phyloP scores from a whole-genome alignment of 2,888 invertebrate species.

The Leuctra nigra region DNA sequence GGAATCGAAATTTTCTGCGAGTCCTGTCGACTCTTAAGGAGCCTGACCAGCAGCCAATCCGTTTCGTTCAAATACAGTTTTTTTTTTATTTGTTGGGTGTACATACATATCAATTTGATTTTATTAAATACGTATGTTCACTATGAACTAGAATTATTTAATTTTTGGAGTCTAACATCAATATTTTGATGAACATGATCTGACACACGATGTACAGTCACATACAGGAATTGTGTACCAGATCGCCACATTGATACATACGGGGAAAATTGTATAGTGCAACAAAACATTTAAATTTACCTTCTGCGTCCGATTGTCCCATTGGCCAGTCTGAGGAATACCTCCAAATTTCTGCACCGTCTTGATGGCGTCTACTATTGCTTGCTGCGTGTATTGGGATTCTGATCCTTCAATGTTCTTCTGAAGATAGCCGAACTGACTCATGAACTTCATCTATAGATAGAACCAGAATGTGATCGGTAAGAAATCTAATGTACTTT shows the following conservation, averaged over 20 bases:
- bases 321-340: slow-evolving; percentile 57
- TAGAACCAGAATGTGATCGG: too few species aligned
- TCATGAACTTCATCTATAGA: slow-evolving; percentile 57
- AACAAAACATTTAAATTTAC: slow-evolving; percentile 38
- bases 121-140: too few species aligned
- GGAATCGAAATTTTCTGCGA: too few species aligned
- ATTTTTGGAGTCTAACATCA: neutral
- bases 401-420: slow-evolving; percentile 46
- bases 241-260: neutral
- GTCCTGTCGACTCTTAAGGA: too few species aligned
- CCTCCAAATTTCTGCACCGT: slow-evolving; percentile 66
- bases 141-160: too few species aligned
- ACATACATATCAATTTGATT: too few species aligned
- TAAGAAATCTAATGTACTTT: too few species aligned
- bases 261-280: neutral
- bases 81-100: too few species aligned
- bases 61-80: too few species aligned
- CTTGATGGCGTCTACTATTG: slow-evolving; percentile 55
- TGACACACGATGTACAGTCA: too few species aligned
- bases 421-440: slow-evolving; percentile 61
- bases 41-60: too few species aligned
- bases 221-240: neutral
- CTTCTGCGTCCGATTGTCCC: slow-evolving; percentile 57
- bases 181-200: too few species aligned
- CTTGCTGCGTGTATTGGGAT: slow-evolving; percentile 54